Evolutionary conservation across 2,888 invertebrate species (phyloP).

Genomic region (Meandrusa payeni): DNA sequence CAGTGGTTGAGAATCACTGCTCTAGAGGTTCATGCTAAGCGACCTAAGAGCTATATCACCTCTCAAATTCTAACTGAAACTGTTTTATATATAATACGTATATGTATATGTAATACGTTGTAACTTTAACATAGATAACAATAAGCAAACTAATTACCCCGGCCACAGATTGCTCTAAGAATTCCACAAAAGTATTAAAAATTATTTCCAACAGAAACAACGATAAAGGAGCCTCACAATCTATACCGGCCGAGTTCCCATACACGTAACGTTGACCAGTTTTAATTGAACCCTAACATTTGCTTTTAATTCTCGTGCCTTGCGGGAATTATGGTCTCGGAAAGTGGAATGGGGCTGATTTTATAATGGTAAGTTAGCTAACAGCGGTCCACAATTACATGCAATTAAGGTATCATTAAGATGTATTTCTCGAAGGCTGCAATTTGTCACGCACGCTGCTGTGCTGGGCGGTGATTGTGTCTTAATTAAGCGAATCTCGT

Average conservation of each 20-base stretch:
- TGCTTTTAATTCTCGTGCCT: not conserved
- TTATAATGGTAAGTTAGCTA: constrained; percentile 16
- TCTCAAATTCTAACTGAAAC: too few species aligned
- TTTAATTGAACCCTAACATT: not conserved
- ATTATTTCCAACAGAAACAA: constrained; percentile 5
- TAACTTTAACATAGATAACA: too few species aligned
- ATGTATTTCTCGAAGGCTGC: constrained; percentile 32
- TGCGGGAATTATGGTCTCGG: not conserved
- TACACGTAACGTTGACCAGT: not conserved
- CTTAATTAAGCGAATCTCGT: constrained; percentile 31
- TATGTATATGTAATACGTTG: too few species aligned
- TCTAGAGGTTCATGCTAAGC: too few species aligned
- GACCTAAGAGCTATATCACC: too few species aligned
- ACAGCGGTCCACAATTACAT: constrained; percentile 32
- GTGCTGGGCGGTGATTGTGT: constrained; percentile 4
- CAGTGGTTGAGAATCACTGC: too few species aligned
- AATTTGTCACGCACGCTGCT: constrained; percentile 36
- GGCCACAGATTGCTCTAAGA: too few species aligned
- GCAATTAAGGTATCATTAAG: constrained; percentile 42
- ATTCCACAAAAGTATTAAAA: too few species aligned
- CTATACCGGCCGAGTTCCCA: constrained; percentile 5
- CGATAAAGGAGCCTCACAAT: not conserved
- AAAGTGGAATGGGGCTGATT: not conserved
- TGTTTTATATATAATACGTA: too few species aligned
- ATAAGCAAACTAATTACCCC: too few species aligned